Evolutionary conservation across 2,888 invertebrate genomes (phyloP).

Genomic region (Acleris sparsana): DNA sequence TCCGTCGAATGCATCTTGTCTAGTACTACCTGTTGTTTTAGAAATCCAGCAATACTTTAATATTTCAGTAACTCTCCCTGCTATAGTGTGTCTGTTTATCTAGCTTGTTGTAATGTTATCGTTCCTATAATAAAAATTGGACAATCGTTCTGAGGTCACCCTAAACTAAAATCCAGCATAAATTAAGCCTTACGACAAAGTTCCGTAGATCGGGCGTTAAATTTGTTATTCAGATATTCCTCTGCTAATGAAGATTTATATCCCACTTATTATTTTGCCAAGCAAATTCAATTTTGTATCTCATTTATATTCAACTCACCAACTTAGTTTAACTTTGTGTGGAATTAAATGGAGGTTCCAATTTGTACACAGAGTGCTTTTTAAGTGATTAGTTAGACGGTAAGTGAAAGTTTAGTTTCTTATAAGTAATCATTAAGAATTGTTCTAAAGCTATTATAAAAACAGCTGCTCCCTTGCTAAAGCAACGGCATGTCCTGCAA

Average conservation of each 20-base stretch:
- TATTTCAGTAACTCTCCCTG: no score
- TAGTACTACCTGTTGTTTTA: no score
- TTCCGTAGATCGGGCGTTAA: constrained; percentile 42
- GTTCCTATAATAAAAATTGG: background rate
- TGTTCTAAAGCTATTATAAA: background rate
- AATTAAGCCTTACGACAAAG: constrained; percentile 39
- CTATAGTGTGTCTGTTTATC: no score
- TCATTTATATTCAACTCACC: constrained; percentile 13
- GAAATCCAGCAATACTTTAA: no score
- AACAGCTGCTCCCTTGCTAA: no score
- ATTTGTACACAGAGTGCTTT: constrained; percentile 5
- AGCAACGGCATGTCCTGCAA: no score
- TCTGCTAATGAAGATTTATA: constrained; percentile 52
- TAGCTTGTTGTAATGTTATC: background rate
- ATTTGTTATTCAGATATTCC: constrained; percentile 50
- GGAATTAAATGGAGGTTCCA: constrained; percentile 3
- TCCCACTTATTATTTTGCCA: constrained; percentile 48
- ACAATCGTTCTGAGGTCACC: constrained; percentile 4
- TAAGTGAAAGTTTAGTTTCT: background rate
- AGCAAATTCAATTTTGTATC: constrained; percentile 50
- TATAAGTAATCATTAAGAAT: background rate
- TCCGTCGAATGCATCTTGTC: no score
- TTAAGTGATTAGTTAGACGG: background rate
- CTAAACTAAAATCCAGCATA: constrained; percentile 31
- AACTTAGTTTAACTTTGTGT: constrained; percentile 11